Conservation (phyloP, 2,113 vertebrate species). For the Onychostoma macrolepis region DNA sequence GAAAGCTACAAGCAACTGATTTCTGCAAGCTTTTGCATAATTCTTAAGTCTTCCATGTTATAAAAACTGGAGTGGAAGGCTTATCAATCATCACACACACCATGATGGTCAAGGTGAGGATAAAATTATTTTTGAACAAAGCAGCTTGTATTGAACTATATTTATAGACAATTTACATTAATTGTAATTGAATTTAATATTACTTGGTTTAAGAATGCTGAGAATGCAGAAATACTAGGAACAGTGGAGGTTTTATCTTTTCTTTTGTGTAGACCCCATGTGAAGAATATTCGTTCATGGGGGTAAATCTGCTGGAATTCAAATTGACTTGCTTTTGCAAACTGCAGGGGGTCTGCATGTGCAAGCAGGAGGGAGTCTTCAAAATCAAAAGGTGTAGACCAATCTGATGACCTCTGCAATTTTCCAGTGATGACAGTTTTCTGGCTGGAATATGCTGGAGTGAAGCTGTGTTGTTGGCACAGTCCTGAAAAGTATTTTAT, state of each 20-base stretch:
- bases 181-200: not conserved
- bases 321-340: not conserved
- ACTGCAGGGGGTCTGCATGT: not conserved
- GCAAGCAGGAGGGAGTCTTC: conserved; percentile 14
- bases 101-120: not conserved
- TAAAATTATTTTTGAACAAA: not conserved
- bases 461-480: not conserved
- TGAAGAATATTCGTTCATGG: not conserved
- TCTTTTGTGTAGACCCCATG: conserved; percentile 8
- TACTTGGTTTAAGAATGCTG: not conserved
- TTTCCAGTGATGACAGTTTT: conserved; percentile 3
- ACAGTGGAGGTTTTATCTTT: not conserved
- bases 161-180: not conserved
- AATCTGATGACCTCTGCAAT: not conserved
- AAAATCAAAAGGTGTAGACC: not conserved
- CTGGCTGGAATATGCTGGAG: not conserved
- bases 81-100: not conserved
- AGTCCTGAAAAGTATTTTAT: not conserved
- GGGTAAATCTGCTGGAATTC: not conserved
- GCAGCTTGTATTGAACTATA: not conserved
- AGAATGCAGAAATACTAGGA: not conserved
- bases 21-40: not conserved
- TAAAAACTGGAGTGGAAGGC: not conserved
- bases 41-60: not conserved
- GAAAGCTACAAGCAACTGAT: conserved; percentile 12